Percentiles rank a stretch among this genome's conserved stretches.
Evolutionary conservation across 2,797 vertebrate species (phyloP).

Genomic region (Molossus molossus): DNA sequence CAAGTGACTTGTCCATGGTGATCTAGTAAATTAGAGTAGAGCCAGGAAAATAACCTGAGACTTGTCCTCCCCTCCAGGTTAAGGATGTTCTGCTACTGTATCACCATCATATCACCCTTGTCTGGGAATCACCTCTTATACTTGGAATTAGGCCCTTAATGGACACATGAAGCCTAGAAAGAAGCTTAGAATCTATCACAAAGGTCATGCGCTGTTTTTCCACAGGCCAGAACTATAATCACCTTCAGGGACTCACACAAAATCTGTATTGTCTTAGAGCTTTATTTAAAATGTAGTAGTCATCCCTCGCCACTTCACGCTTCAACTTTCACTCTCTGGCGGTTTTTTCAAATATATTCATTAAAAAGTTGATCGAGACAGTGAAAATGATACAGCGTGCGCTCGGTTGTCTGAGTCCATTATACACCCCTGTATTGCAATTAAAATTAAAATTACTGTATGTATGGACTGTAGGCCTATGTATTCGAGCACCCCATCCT

Average conservation of each 20-base stretch:
- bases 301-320: too few species aligned
- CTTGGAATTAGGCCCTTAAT: background rate
- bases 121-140: background rate
- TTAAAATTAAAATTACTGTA: too few species aligned
- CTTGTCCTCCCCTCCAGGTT: background rate
- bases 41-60: background rate
- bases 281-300: conserved; percentile 19
- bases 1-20: conserved; percentile 5
- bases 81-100: background rate
- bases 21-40: background rate
- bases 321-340: too few species aligned
- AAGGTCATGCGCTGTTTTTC: background rate
- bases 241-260: background rate
- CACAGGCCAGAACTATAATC: background rate
- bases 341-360: too few species aligned
- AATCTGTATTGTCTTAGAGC: background rate
- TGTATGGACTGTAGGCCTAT: too few species aligned
- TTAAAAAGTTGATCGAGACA: too few species aligned
- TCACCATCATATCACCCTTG: background rate
- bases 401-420: too few species aligned
- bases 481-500: too few species aligned
- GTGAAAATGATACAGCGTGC: too few species aligned
- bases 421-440: too few species aligned
- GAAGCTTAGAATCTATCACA: conserved; percentile 32
- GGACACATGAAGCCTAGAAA: background rate